Conservation (phyloP, 2,113 vertebrate species). For the Cariama cristata region DNA sequence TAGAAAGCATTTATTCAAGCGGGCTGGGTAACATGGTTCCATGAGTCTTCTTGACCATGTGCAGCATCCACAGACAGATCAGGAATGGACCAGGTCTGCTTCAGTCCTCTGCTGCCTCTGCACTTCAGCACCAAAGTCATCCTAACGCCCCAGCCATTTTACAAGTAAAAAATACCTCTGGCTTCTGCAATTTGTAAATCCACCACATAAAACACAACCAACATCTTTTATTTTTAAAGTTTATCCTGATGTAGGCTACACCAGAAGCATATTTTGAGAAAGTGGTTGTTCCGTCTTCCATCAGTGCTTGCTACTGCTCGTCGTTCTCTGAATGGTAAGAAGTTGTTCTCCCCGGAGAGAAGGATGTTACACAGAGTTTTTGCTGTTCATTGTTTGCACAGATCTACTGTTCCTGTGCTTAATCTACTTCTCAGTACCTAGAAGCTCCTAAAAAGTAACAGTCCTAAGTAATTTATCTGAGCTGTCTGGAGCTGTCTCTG, state of each 20-base stretch:
- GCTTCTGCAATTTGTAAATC: neutral
- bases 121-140: neutral
- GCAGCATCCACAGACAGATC: rapidly evolving
- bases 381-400: neutral
- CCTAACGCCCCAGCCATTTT: neutral
- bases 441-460: neutral
- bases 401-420: neutral
- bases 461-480: neutral
- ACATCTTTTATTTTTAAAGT: neutral
- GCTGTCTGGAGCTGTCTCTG: neutral
- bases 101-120: neutral
- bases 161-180: neutral
- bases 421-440: neutral
- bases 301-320: neutral
- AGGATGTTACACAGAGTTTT: neutral
- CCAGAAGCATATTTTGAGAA: neutral
- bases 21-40: neutral
- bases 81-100: neutral
- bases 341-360: neutral
- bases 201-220: neutral
- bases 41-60: neutral
- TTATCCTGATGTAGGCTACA: neutral
- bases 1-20: neutral
- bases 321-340: neutral
- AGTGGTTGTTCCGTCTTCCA: neutral